Evolutionary conservation across 1,140 invertebrate genomes (phyloP).

Genomic region (Drosophila bocqueti): DNA sequence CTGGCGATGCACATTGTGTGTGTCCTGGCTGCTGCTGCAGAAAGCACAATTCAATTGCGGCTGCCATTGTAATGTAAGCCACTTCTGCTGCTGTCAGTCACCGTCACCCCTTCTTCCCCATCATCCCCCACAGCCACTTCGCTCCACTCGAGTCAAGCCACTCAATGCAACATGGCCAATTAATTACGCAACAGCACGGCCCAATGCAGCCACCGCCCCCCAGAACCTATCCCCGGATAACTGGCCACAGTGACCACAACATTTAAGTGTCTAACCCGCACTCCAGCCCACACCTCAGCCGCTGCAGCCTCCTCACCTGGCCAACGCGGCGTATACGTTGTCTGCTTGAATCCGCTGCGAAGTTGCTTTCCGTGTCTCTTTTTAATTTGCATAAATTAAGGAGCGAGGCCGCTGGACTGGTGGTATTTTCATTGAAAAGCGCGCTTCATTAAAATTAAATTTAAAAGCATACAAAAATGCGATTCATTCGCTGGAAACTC

Average conservation of each 20-base stretch:
- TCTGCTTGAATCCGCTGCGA: neutral
- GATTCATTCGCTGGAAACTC: conserved; percentile 28
- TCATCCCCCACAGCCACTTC: neutral
- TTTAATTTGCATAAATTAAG: conserved; percentile 80
- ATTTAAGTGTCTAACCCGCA: conserved; percentile 67
- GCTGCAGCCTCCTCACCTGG: conserved; percentile 52
- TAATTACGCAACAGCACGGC: conserved; percentile 77
- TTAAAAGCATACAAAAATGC: conserved; percentile 46
- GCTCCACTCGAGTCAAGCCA: conserved; percentile 32
- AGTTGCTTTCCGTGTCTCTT: conserved; percentile 47
- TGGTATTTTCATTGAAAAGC: conserved; percentile 58
- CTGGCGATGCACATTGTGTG: conserved; percentile 44
- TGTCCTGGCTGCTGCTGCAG: conserved; percentile 31
- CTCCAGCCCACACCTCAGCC: conserved; percentile 15
- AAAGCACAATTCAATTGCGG: conserved; percentile 70
- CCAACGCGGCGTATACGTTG: conserved; percentile 43
- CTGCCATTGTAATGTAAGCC: conserved; percentile 58
- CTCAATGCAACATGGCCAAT: conserved; percentile 82
- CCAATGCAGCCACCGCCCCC: conserved; percentile 16
- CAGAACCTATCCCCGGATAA: neutral
- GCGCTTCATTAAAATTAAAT: conserved; percentile 71
- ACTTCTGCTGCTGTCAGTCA: conserved; percentile 51
- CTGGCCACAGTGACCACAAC: conserved; percentile 66
- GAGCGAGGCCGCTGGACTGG: conserved; percentile 7
- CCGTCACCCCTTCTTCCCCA: neutral